A percentile compares a stretch with the other conserved stretches of the same genome.
Conservation (phyloP, 2,113 vertebrate genomes). For the Callochromis pleurospilus region DNA sequence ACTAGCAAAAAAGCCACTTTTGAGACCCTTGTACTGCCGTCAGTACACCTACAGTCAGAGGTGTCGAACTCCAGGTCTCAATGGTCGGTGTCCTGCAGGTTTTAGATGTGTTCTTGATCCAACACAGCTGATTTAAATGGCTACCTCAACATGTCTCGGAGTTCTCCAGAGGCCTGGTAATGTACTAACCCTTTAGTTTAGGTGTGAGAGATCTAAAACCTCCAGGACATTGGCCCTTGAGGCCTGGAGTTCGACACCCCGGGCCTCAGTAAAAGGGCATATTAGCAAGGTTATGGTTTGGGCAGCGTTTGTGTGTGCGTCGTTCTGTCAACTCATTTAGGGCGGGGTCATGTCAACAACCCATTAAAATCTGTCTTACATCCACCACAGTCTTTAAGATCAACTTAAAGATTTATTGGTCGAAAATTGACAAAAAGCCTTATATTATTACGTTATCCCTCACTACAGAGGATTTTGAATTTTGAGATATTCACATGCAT, state of each 20-base stretch:
- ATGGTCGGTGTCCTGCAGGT: neutral
- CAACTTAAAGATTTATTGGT: neutral
- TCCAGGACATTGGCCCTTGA: neutral
- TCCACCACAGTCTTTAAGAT: neutral
- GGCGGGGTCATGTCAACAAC: neutral
- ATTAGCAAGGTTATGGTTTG: neutral
- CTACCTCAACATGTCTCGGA: neutral
- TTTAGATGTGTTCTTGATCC: neutral
- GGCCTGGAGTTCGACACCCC: neutral
- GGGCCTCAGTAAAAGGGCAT: neutral
- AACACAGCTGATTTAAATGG: neutral
- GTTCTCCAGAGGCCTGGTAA: neutral
- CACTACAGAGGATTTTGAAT: neutral
- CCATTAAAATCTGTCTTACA: neutral
- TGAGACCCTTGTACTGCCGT: accelerated
- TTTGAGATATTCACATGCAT: neutral
- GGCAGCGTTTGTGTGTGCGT: accelerated
- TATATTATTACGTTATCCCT: neutral
- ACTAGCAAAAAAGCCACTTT: neutral
- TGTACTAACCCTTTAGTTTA: neutral
- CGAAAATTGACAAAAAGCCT: neutral
- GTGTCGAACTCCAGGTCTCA: neutral
- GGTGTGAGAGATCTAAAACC: neutral
- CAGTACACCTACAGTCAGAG: neutral
- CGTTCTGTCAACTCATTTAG: neutral